Conservation (phyloP, 2,797 vertebrate genomes). For the Lutjanus argentimaculatus region DNA sequence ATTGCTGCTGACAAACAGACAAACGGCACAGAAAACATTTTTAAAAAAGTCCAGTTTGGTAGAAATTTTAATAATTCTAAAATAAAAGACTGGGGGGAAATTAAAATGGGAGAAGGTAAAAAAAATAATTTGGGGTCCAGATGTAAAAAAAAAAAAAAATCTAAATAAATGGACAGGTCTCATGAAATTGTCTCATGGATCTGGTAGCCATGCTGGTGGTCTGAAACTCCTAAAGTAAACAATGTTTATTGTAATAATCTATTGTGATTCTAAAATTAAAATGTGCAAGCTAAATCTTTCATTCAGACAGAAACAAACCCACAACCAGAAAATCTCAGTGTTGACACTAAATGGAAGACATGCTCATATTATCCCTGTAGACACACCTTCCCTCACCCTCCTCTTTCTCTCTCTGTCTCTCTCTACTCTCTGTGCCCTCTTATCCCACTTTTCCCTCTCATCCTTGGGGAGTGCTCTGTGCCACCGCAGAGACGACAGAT, state of each 20-base stretch:
- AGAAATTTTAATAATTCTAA: neutral
- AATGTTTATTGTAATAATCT: neutral
- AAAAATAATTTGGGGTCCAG: too few species aligned
- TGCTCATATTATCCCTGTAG: slow-evolving; percentile 39
- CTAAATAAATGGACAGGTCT: neutral
- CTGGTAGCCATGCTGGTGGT: neutral
- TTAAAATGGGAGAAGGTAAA: neutral
- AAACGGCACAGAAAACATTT: too few species aligned
- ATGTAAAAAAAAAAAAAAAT: neutral
- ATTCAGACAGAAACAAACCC: slow-evolving; percentile 27
- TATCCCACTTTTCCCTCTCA: slow-evolving; percentile 76
- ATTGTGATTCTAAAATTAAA: neutral
- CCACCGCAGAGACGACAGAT: slow-evolving; percentile 86
- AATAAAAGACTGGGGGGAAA: neutral
- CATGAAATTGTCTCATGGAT: neutral
- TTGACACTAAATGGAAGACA: slow-evolving; percentile 43
- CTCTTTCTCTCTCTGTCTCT: neutral
- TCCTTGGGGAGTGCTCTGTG: slow-evolving; percentile 81
- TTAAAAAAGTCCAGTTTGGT: neutral
- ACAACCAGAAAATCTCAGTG: slow-evolving; percentile 48
- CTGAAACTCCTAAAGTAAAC: neutral
- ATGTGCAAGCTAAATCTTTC: neutral
- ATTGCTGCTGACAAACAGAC: too few species aligned
- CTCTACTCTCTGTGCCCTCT: slow-evolving; percentile 63
- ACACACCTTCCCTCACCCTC: slow-evolving; percentile 46